Evolutionary conservation across 2,888 invertebrate species (phyloP).

Genomic region (Pandemis heparana): DNA sequence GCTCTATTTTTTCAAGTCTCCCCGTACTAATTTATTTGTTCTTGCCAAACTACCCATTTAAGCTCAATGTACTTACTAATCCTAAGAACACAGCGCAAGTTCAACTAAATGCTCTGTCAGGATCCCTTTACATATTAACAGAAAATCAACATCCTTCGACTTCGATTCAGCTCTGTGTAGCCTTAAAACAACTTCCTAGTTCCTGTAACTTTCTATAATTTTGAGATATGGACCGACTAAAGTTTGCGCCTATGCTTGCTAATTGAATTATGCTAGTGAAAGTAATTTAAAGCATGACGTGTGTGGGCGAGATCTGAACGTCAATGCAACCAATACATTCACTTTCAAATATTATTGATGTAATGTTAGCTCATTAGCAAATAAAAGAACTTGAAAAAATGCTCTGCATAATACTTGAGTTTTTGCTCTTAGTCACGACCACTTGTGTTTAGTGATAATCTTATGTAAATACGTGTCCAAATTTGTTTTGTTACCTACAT

Average conservation of each 20-base stretch:
- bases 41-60: not conserved
- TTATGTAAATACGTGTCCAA: not conserved
- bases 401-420: not conserved
- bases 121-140: conserved; percentile 5
- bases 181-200: not conserved
- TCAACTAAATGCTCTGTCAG: not conserved
- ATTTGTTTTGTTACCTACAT: not conserved
- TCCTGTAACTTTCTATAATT: conserved; percentile 13
- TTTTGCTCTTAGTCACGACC: conserved; percentile 1
- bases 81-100: conserved; percentile 3
- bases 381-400: conserved; percentile 2
- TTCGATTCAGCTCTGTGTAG: not conserved
- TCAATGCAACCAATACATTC: conserved; percentile 26
- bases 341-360: conserved; percentile 31
- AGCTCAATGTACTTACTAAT: not conserved
- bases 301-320: conserved; percentile 15
- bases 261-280: conserved; percentile 28
- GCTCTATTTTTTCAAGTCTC: too few relatives aligned
- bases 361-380: conserved; percentile 21
- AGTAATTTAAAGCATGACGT: conserved; percentile 26
- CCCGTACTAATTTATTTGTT: not conserved
- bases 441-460: not conserved
- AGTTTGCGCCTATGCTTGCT: conserved; percentile 6
- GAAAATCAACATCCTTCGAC: conserved; percentile 4
- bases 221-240: conserved; percentile 6